These are phyloP conservation scores for Gobio occitaniae DNA, from an alignment of 2,797 vertebrate species.

Conservation along the genomic window DNA sequence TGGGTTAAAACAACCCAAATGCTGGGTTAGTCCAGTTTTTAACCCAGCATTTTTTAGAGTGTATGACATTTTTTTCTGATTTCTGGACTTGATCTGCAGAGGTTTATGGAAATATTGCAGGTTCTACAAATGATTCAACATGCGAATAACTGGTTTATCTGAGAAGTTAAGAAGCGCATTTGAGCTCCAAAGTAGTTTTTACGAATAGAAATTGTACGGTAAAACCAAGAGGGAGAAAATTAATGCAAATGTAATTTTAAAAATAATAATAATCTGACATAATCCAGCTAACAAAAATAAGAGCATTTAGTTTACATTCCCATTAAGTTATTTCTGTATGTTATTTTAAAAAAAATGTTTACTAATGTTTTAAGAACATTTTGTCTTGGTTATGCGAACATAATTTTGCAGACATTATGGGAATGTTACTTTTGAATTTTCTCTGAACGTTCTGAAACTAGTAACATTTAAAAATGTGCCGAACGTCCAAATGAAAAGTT, in stretches of 20 bases:
- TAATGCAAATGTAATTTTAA: neutral
- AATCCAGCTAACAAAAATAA: neutral
- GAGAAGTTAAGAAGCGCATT: neutral
- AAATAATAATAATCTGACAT: neutral
- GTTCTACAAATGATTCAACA: neutral
- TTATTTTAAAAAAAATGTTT: too few species aligned
- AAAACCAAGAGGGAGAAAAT: neutral
- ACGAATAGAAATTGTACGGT: neutral
- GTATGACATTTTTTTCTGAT: too few species aligned
- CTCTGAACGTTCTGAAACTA: neutral
- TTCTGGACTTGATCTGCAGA: too few species aligned
- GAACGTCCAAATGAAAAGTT: too few species aligned
- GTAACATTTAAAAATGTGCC: neutral
- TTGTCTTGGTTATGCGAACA: neutral
- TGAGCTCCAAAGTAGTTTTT: too few species aligned
- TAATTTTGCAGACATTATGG: neutral
- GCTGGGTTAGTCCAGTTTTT: too few species aligned
- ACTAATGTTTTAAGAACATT: too few species aligned
- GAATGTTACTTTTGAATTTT: neutral
- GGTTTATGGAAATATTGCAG: neutral
- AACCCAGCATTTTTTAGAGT: too few species aligned
- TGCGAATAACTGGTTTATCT: neutral
- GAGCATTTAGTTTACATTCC: neutral
- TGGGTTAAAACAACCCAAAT: too few species aligned
- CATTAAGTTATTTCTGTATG: too few species aligned